A percentile compares a stretch with the other conserved stretches of the same genome.
These are phyloP conservation scores for Carollia perspicillata DNA, from an alignment of 2,113 vertebrate species.

Conservation along the genomic window DNA sequence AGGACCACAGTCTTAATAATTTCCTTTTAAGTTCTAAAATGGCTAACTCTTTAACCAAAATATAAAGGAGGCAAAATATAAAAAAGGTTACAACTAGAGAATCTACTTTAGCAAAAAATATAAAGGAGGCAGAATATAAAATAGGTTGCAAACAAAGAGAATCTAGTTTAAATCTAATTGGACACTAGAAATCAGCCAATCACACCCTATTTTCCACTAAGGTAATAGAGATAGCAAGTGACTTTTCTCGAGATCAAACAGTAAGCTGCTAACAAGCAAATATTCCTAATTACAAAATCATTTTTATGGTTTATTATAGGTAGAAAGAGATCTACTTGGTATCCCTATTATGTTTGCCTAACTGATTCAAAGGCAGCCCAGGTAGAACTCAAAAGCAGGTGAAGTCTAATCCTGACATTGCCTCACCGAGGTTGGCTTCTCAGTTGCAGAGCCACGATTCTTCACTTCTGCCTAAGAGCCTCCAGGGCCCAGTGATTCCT, in stretches of 20 bases:
- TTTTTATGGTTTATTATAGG: background rate
- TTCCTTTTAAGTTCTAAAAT: slow-evolving; percentile 28
- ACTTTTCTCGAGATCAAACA: background rate
- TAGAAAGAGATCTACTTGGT: background rate
- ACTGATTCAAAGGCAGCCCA: background rate
- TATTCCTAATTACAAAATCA: background rate
- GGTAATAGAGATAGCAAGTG: background rate
- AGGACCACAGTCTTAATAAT: background rate
- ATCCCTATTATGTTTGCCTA: background rate
- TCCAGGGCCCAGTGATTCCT: background rate
- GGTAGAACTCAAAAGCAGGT: background rate
- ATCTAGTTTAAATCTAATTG: background rate
- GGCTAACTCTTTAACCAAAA: background rate
- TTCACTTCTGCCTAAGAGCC: background rate
- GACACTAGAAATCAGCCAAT: background rate
- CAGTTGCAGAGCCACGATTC: background rate
- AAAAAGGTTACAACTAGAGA: background rate
- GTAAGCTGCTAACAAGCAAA: background rate
- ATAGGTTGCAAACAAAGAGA: background rate
- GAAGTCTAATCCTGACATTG: background rate
- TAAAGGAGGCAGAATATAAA: background rate
- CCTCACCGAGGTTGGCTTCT: background rate
- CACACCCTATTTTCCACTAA: background rate
- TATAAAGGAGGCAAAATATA: background rate
- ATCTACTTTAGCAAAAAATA: background rate